phyloP scores from a whole-genome alignment of 2,113 vertebrate genomes.

The Ancistrus triradiatus region DNA sequence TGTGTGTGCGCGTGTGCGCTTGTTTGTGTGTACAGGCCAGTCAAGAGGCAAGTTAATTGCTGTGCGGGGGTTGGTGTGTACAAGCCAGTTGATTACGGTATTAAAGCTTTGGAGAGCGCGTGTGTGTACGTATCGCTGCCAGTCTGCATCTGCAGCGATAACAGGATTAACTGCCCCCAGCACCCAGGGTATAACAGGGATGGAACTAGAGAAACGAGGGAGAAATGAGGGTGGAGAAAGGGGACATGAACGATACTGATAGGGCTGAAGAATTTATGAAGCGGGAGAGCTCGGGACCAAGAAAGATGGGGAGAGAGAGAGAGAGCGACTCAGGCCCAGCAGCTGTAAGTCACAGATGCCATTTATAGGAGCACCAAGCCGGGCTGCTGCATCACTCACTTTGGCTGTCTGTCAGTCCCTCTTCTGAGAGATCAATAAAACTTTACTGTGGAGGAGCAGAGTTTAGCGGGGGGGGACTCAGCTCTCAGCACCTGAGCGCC shows the following conservation, averaged over 20 bases:
- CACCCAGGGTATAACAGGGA: slow-evolving; percentile 58
- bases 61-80: slow-evolving; percentile 37
- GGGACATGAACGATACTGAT: slow-evolving; percentile 55
- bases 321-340: slow-evolving; percentile 7
- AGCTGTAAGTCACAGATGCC: slow-evolving; percentile 39
- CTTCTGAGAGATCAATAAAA: slow-evolving; percentile 20
- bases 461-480: not conserved
- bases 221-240: slow-evolving; percentile 38
- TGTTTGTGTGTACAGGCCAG: slow-evolving; percentile 8
- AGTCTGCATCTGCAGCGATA: slow-evolving; percentile 66
- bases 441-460: slow-evolving; percentile 34
- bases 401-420: slow-evolving; percentile 11
- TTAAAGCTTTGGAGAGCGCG: slow-evolving; percentile 29
- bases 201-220: slow-evolving; percentile 35
- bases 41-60: slow-evolving; percentile 45
- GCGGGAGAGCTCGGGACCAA: too few species aligned
- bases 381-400: slow-evolving; percentile 17
- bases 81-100: slow-evolving; percentile 47
- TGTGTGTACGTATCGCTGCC: slow-evolving; percentile 57
- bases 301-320: slow-evolving; percentile 31
- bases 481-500: slow-evolving; percentile 23
- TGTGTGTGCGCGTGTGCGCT: slow-evolving; percentile 17
- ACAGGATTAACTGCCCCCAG: slow-evolving; percentile 68
- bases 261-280: slow-evolving; percentile 51
- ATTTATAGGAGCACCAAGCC: slow-evolving; percentile 16